Base-by-base conservation (phyloP, 2,797 vertebrate species). In the Mormyrops boulengeri region DNA sequence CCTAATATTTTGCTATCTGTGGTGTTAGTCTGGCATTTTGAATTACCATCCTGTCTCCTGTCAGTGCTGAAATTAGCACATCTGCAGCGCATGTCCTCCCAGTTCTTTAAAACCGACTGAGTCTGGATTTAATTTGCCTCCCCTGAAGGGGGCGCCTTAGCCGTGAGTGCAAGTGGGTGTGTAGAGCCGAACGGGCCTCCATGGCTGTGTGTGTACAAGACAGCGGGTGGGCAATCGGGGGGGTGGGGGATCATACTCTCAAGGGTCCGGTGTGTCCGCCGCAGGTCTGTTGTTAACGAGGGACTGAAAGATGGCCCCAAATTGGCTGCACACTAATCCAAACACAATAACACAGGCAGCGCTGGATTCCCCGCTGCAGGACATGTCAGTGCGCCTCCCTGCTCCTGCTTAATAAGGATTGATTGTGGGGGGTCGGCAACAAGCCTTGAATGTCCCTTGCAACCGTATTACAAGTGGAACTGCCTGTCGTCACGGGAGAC, bases 11-110 rank as follows among this genome's bases (percentile, higher is more conserved):
- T 11, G 2, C 44, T 82, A 4, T 47, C 41, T 41, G 38, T 62
- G 14, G 22, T 90, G 89, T 89, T 90, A 91, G 90, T 87, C 90
- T 93, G 91, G 90, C 92, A 91, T 94, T 93, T 94, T 82, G 91
- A 60, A 44, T 60, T 11, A 34, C 41, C 17, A 77, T 11, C 55
- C 30, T 86, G 84, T 53, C 22, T 52, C 44, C 14, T 53, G 53
- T 87, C 50, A n/a, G 60, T 14, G 11, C 30, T 87, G 30, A 55
- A 55, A 41, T 57, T 38, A 53, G 52, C 50, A 3, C 26, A 9
- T 57, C 26, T 12, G 12, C 26, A n/a, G 7, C 17, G 30, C 85
- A 8, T 6, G 30, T 9, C 30, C 11, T 19, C 30, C 30, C 30
- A 34, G 11, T 87, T 57, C 11, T 30, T 87, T 85, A 52, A 55